A percentile compares a stretch with the other conserved stretches of the same genome.
These are phyloP conservation scores for Corythaixoides concolor DNA, from an alignment of 2,113 vertebrate genomes.

Conservation along the genomic window DNA sequence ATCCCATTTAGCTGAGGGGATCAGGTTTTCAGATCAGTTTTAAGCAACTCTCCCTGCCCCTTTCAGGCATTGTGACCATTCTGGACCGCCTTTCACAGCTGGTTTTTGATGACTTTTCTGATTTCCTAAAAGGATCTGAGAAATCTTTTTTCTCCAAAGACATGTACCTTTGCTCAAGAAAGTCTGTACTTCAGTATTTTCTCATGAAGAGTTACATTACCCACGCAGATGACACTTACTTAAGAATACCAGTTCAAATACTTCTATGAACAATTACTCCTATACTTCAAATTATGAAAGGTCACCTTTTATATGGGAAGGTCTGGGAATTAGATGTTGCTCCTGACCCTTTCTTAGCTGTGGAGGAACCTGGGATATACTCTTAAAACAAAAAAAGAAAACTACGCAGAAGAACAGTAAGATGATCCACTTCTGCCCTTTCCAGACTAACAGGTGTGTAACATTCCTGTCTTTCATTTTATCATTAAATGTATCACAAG, in stretches of 20 bases:
- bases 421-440: not conserved
- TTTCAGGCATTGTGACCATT: not conserved
- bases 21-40: not conserved
- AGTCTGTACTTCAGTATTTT: not conserved
- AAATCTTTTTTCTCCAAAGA: not conserved
- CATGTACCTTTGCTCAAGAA: not conserved
- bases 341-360: not conserved
- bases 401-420: not conserved
- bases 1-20: not conserved
- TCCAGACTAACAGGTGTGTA: not conserved
- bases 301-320: not conserved
- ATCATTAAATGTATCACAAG: not conserved
- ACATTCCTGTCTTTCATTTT: not conserved
- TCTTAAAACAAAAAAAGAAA: not conserved
- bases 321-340: not conserved
- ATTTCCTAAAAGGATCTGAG: not conserved
- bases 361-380: not conserved
- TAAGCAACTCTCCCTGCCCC: not conserved
- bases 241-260: not conserved
- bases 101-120: not conserved
- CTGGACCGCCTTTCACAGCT: not conserved
- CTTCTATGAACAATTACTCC: not conserved
- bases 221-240: not conserved
- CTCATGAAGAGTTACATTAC: not conserved
- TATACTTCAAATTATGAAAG: not conserved